A percentile compares a stretch with the other conserved stretches of the same genome.
These are phyloP conservation scores for Gobius niger DNA, from an alignment of 2,113 vertebrate species.

Conservation along the genomic window DNA sequence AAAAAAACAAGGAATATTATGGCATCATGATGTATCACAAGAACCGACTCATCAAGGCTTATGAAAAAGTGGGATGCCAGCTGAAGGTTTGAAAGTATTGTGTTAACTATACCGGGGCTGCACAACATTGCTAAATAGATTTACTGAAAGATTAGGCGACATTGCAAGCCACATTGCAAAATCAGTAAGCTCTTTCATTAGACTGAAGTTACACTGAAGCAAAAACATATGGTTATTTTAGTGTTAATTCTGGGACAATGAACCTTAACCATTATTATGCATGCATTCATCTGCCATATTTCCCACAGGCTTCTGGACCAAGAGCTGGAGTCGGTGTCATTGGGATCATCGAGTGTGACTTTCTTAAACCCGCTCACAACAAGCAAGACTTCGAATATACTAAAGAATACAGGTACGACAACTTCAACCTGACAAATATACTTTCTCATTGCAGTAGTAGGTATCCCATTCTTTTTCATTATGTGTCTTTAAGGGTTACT, in stretches of 20 bases:
- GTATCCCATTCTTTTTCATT: not conserved
- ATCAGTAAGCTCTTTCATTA: too few relatives aligned
- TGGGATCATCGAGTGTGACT: slow-evolving; percentile 83
- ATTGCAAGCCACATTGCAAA: too few relatives aligned
- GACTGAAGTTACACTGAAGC: too few relatives aligned
- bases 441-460: not conserved
- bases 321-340: slow-evolving; percentile 79
- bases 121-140: too few relatives aligned
- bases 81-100: slow-evolving; percentile 69
- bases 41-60: slow-evolving; percentile 83
- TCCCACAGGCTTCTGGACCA: slow-evolving; percentile 69
- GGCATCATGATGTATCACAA: slow-evolving; percentile 86
- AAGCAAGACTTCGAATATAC: slow-evolving; percentile 87
- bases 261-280: not conserved
- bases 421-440: not conserved
- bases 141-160: too few relatives aligned
- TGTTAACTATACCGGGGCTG: not conserved
- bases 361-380: slow-evolving; percentile 82
- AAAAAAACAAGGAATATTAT: slow-evolving; percentile 77
- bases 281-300: not conserved
- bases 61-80: slow-evolving; percentile 84
- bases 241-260: too few relatives aligned
- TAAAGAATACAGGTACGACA: slow-evolving; percentile 79
- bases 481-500: slow-evolving; percentile 66
- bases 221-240: too few relatives aligned